Base-by-base conservation (phyloP, 1,140 invertebrate genomes). In the Macrobrachium nipponense region DNA sequence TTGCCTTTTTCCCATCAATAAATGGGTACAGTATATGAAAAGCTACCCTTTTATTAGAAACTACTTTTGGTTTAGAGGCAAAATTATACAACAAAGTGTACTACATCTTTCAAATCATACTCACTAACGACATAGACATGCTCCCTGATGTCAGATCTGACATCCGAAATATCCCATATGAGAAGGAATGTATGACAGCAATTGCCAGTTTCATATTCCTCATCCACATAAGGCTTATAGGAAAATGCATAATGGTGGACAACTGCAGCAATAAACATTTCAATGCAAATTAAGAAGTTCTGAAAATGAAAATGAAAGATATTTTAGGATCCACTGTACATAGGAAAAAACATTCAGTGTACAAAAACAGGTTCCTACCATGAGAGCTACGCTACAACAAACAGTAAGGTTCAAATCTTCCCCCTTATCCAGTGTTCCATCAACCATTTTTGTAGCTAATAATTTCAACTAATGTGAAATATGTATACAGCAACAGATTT, bases 161-260 rank as follows among this genome's bases (percentile, higher is more conserved):
- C 96, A 92, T 99, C 98, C 0, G 96, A 97, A 11, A 99, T 94
- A 91, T 99, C 97, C 95, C 96, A 97, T 96, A 98, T 98, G 18
- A 96, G 95, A 83, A 93, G 91, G 86, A 93, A 94, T 12, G 94
- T 94, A 68, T 93, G 92, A 91, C 94, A 94, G 90, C 93, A 93
- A 8, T 93, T 92, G 66, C 93, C 92, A 79, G 91, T 89, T 88
- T 91, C 91, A 76, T 91, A 92, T 85, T 92, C 90, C 68, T 91
- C 90, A 70, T 93, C 93, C 23, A 95, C 92, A 91, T 95, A 99
- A 15, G 96, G 96, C 91, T 95, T 95, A 91, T 98, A 96, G 43
- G 97, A 97, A 91, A 99, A 99, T 88, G 96, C 97, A 91, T 96
- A 98, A 90, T 98, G 96, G 92, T 99, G 98, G 5, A 97, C 97